Conservation (phyloP, 2,888 invertebrate species). For the Coremacera marginata region DNA sequence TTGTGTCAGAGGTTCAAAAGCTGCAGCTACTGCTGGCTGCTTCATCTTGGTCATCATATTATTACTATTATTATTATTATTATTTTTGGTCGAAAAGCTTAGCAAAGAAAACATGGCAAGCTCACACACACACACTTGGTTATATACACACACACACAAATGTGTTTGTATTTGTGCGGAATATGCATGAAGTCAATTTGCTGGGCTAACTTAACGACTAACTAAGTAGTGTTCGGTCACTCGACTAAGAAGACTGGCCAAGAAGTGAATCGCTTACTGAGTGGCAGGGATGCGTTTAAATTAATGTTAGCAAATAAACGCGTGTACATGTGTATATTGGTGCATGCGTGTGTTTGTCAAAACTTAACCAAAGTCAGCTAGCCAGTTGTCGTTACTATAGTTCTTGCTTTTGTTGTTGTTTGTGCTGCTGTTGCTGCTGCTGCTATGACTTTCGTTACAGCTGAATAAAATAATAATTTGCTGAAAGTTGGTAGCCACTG, state of each 20-base stretch:
- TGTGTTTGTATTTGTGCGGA: neutral
- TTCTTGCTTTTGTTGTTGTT: neutral
- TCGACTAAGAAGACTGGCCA: neutral
- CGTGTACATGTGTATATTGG: neutral
- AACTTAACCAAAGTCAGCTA: no score
- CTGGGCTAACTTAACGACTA: slow-evolving; percentile 1
- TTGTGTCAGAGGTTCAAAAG: neutral
- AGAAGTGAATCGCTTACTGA: neutral
- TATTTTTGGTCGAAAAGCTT: slow-evolving; percentile 3
- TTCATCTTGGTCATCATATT: slow-evolving; percentile 1
- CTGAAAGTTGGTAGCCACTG: neutral
- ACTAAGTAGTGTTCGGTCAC: neutral
- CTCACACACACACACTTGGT: neutral
- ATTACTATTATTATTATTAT: neutral
- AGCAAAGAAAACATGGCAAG: neutral
- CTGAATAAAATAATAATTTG: neutral
- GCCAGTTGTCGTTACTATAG: neutral
- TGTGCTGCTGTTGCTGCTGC: neutral
- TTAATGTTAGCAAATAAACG: neutral
- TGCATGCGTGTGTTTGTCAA: neutral
- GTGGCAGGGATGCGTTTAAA: neutral
- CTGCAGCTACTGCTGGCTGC: neutral
- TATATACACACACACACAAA: neutral
- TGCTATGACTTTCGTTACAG: neutral
- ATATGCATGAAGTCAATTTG: slow-evolving; percentile 18